phyloP scores from a whole-genome alignment of 2,797 vertebrate genomes.

The Erpetoichthys calabaricus region DNA sequence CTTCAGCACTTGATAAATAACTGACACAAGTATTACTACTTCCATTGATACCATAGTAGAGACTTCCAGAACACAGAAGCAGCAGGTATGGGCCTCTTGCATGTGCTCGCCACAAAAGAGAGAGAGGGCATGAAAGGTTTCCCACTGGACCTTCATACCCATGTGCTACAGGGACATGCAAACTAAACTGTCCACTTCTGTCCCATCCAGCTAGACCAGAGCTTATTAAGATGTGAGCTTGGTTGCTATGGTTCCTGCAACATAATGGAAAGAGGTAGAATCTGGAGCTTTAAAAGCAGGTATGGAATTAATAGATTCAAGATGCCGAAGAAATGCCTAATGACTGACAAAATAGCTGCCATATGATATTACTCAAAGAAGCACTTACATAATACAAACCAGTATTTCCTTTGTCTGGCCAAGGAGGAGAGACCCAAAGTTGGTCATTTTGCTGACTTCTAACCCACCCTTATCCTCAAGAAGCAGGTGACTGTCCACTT shows the following conservation, averaged over 20 bases:
- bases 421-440: slow-evolving; percentile 62
- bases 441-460: slow-evolving; percentile 51
- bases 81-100: too few species aligned
- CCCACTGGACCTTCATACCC: too few species aligned
- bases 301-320: too few species aligned
- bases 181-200: slow-evolving; percentile 62
- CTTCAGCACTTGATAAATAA: too few species aligned
- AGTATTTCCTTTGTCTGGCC: slow-evolving; percentile 48
- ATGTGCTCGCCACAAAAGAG: background rate
- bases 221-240: slow-evolving; percentile 52
- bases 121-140: too few species aligned
- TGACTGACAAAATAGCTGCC: background rate
- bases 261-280: slow-evolving; percentile 6
- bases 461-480: slow-evolving; percentile 65
- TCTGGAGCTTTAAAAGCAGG: too few species aligned
- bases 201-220: slow-evolving; percentile 82
- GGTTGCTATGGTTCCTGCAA: slow-evolving; percentile 68
- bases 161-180: slow-evolving; percentile 20
- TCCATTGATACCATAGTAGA: too few species aligned
- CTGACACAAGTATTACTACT: too few species aligned
- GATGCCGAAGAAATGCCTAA: too few species aligned
- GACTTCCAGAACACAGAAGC: too few species aligned
- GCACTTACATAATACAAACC: slow-evolving; percentile 77
- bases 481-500: slow-evolving; percentile 27
- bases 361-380: background rate